Conservation (phyloP, 2,113 vertebrate genomes). For the Coptodon bakossiorum region DNA sequence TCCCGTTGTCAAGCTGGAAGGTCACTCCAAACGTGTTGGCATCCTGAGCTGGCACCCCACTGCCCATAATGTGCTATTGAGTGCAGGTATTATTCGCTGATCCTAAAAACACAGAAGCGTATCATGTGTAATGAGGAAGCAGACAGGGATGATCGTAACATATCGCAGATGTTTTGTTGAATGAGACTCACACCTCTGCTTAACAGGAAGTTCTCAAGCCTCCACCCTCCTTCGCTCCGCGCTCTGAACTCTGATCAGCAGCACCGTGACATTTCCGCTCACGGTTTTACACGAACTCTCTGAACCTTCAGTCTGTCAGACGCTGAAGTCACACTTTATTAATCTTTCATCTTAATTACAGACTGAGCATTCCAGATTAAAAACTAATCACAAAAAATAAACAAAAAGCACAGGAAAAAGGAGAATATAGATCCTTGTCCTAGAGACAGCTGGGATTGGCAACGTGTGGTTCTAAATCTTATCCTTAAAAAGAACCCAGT, state of each 20-base stretch:
- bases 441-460: not conserved
- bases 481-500: not conserved
- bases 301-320: not conserved
- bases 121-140: not conserved
- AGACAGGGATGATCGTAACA: not conserved
- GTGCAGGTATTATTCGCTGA: slow-evolving; percentile 72
- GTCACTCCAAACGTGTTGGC: slow-evolving; percentile 87
- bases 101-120: not conserved
- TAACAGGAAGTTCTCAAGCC: slow-evolving; percentile 14
- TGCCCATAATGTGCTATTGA: slow-evolving; percentile 85
- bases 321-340: not conserved
- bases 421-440: not conserved
- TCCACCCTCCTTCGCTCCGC: not conserved
- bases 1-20: slow-evolving; percentile 83
- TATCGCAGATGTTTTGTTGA: not conserved
- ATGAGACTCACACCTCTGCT: not conserved
- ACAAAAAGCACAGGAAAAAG: not conserved
- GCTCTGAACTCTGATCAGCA: not conserved
- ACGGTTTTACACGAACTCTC: not conserved
- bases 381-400: not conserved
- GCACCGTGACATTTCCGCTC: not conserved
- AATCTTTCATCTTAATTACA: not conserved
- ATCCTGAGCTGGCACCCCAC: slow-evolving; percentile 87
- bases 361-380: not conserved
- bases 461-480: not conserved